Base-by-base conservation (phyloP, 1,140 invertebrate species). In the Dinoponera quadriceps region DNA sequence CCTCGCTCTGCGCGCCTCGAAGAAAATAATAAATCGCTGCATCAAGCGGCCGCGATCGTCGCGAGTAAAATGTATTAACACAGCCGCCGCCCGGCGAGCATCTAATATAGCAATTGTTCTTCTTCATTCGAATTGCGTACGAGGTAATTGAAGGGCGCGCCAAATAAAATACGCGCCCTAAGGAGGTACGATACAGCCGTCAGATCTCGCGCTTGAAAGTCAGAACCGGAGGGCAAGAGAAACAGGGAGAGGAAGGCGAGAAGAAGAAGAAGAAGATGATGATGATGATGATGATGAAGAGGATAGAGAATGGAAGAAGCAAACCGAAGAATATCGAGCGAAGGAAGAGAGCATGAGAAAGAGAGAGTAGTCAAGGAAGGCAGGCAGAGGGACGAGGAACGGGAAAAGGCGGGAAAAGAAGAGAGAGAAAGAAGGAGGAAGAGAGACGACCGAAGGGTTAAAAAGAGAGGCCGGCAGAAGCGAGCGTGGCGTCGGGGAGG, bases 91-190 rank as follows among this genome's bases (percentile, higher is more conserved):
- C 75, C 51, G 65, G 69, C 44, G 78, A 62, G 78, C 69, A 62
- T 82, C 78, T 82, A 82, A 82, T 82, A 82, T 83, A 68, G 82
- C 73, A 59, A 66, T 78, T 83, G 73, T 83, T 83, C 73, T 83
- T 78, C 62, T 66, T 57, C 73, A 74, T 82, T 82, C 78, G 29
- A 75, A 84, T 60, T 59, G 18, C 57, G 38, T 55, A 20, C 48
- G 69, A 80, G 60, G 51, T 57, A 57, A 62, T 80, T 68, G 73
- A 85, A 86, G 80, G 51, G 33, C 22, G 44, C 74, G 55, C 73
- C 55, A 60, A 83, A 69, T 82, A 63, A 77, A 73, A 54, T 73
- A 75, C 51, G 71, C 27, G 27, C 18, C 80, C 73, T 57, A 60
- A 74, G 33, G 68, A 85, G 69, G 51, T 57, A 66, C 55, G 63